These are phyloP conservation scores for Triplophysa siluroides DNA, from an alignment of 2,113 vertebrate genomes.

Conservation along the genomic window DNA sequence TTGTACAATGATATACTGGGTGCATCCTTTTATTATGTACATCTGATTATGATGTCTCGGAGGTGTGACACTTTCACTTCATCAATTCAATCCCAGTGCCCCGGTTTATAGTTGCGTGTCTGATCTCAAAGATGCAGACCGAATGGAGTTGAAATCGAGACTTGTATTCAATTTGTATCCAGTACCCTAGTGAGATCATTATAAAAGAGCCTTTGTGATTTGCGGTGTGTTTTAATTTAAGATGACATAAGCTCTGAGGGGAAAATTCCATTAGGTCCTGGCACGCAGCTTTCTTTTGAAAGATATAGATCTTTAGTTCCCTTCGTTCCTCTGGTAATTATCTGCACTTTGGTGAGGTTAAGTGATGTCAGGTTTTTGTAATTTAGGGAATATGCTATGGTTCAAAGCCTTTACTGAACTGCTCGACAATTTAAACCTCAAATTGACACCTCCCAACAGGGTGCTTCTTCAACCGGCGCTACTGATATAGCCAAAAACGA, in stretches of 20 bases:
- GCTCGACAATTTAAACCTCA: not conserved
- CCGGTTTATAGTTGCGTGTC: not conserved
- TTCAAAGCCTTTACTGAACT: constrained; percentile 37
- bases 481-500: not conserved
- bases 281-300: constrained; percentile 30
- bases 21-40: constrained; percentile 5
- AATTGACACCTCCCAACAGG: not conserved
- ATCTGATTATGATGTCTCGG: not conserved
- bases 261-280: constrained; percentile 45
- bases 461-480: not conserved
- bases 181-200: constrained; percentile 35
- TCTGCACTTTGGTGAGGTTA: constrained; percentile 5
- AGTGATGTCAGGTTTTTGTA: not conserved
- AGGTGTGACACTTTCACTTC: not conserved
- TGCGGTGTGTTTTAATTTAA: constrained; percentile 54
- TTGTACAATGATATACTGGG: not conserved
- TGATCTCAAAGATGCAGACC: constrained; percentile 42
- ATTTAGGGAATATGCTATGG: constrained; percentile 35
- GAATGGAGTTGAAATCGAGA: constrained; percentile 64
- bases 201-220: constrained; percentile 52
- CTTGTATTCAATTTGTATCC: constrained; percentile 38
- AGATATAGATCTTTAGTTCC: constrained; percentile 34
- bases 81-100: not conserved
- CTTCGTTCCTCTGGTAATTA: constrained; percentile 38
- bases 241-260: constrained; percentile 46